A percentile compares a stretch with the other conserved stretches of the same genome.
These are phyloP conservation scores for Parascotia fuliginaria DNA, from an alignment of 2,888 invertebrate genomes.

Conservation along the genomic window DNA sequence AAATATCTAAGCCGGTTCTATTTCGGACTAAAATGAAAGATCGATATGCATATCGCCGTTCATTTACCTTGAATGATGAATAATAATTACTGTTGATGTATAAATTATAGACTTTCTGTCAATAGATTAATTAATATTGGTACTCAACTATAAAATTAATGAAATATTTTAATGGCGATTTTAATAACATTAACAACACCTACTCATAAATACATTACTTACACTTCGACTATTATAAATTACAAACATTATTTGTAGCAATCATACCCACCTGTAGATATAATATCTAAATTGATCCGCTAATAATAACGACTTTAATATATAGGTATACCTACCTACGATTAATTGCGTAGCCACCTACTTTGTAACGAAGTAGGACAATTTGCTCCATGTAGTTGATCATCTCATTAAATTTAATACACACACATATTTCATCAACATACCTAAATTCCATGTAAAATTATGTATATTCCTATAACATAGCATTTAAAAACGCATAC, in stretches of 20 bases:
- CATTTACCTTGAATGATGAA: constrained; percentile 80
- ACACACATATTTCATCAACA: too few species aligned
- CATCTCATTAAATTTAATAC: too few species aligned
- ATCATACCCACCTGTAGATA: neutral
- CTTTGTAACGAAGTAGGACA: too few species aligned
- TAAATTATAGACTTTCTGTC: constrained; percentile 74
- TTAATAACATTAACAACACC: constrained; percentile 50
- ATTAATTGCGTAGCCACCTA: too few species aligned
- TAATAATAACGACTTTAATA: neutral
- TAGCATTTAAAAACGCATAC: too few species aligned
- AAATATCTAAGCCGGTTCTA: constrained; percentile 66
- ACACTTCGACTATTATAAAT: neutral
- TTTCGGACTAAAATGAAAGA: constrained; percentile 74
- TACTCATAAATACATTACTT: constrained; percentile 36
- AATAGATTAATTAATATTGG: constrained; percentile 69
- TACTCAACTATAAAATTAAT: constrained; percentile 60
- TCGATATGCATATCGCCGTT: constrained; percentile 72
- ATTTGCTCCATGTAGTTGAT: too few species aligned
- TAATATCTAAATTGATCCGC: neutral
- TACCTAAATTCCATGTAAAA: too few species aligned
- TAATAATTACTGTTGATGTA: constrained; percentile 69
- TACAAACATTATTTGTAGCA: neutral
- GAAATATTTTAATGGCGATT: constrained; percentile 63
- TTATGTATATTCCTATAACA: too few species aligned
- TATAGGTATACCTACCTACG: too few species aligned